Evolutionary conservation across 2,888 invertebrate genomes (phyloP), one percentile per base, ranked within the genome.

Genomic region (Clitarchus hookeri): DNA sequence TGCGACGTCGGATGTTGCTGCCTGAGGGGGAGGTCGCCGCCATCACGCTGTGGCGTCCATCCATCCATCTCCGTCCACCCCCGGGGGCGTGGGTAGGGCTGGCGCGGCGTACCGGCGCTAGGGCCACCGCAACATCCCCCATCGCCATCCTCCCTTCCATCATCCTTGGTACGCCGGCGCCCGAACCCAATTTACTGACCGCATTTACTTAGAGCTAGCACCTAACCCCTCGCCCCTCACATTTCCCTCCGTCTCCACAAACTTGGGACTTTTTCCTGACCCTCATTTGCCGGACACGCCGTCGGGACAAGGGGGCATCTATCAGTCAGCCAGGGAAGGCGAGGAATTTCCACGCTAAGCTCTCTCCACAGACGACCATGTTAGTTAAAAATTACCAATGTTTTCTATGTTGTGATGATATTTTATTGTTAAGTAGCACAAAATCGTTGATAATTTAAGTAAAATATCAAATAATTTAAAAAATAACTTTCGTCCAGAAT

Each of bases 171-270:
- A 48, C 48, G 48, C 8, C 48, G 6, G 48, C 16, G 48, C 48
- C 48, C 48, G 48, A 48, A 65, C 65, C 65, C 65, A 65, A 65
- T 65, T 65, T 65, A 65, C 65, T 65, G 65, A 65, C 65, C 65
- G 65, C 65, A 65, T 65, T 65, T 65, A 65, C 65, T 65, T 65
- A 65, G 65, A 23, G 65, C 65, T 65, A 3, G 65, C 65, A 65
- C 23, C 65, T 65, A 1, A 8, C 65, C 65, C 19, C 65, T 19
- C n/a, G 65, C 65, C 65, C 65, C 65, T 0, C n/a, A 4, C 65
- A 65, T 2, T 23, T 0, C 65, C 0, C 13, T n/a, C 13, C 11
- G 1, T 65, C n/a, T 0, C 65, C 23, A 1, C 65, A n/a, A 65
- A 65, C 65, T 65, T 65, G 65, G 13, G 19, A 0, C 65, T 65